Base-by-base conservation (phyloP, 1,140 invertebrate species). In the Maniola jurtina region DNA sequence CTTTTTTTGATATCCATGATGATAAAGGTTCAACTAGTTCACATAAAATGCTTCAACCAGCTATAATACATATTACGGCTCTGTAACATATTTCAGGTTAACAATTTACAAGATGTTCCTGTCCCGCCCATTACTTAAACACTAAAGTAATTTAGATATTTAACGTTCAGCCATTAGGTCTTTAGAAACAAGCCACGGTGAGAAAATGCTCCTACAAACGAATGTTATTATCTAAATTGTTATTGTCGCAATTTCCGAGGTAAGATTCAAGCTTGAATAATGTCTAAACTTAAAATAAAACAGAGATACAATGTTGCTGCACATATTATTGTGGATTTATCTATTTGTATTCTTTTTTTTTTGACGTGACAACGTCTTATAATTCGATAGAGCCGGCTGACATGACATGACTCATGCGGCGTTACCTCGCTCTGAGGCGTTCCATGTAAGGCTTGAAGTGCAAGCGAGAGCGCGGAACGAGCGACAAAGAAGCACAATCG, bases 71-170 rank as follows among this genome's bases (percentile, higher is more conserved):
- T 25, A 7, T 40, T 11, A 35, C 33, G 11, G 52, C 36, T 38
- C 35, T 3, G 47, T 61, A 52, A 61, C 52, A 25, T 52, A 52
- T 63, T 55, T 55, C 50, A 34, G 13, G 48, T 16, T 42, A 55
- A 33, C 64, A 66, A 66, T 66, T 64, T 55, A 66, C 38, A 61
- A 66, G 58, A 61, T 40, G 15, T 16, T 33, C 25, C 56, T 59
- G 45, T 55, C 55, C 64, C 57, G 25, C 57, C 64, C 64, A 66
- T 66, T 66, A 66, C 25, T 66, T 66, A 34, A 35, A 55, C 58
- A 66, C 57, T 66, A 54, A 66, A 66, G 57, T 61, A 66, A 66
- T 63, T 55, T 55, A 66, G 58, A 61, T 63, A 55, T 66, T 61
- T 55, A 61, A 66, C 64, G 40, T 61, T 66, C 36, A 25, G 13